phyloP scores from a whole-genome alignment of 2,113 vertebrate species.

The Pionites leucogaster region DNA sequence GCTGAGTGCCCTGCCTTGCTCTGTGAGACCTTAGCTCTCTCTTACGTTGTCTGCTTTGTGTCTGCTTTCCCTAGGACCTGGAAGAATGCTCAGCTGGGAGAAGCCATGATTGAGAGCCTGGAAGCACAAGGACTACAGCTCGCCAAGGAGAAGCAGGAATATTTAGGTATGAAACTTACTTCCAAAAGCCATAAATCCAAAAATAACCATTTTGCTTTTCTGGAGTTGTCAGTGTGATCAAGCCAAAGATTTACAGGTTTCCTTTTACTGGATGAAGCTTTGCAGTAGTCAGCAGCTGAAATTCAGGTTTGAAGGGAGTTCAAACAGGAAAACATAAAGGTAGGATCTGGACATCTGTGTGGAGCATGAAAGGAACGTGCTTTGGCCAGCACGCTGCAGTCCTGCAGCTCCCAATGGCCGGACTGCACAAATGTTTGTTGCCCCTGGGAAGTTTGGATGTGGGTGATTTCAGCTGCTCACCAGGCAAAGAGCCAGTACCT shows the following conservation, averaged over 20 bases:
- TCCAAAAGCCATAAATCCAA: not conserved
- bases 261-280: not conserved
- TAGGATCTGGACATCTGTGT: not conserved
- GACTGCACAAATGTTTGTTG: not conserved
- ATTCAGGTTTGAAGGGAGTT: not conserved
- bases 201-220: not conserved
- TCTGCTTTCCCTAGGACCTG: slow-evolving; percentile 82
- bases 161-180: slow-evolving; percentile 83
- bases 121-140: slow-evolving; percentile 96
- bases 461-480: not conserved
- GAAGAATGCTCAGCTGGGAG: slow-evolving; percentile 95
- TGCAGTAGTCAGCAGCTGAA: not conserved
- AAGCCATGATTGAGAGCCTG: slow-evolving; percentile 97
- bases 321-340: not conserved
- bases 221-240: not conserved
- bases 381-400: not conserved
- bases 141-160: slow-evolving; percentile 97
- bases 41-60: not conserved
- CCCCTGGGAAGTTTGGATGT: not conserved
- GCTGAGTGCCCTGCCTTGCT: not conserved
- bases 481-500: not conserved
- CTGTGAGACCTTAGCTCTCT: not conserved
- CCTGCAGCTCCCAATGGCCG: not conserved
- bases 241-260: not conserved
- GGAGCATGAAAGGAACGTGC: fast-evolving